These are phyloP conservation scores for Acleris emargana DNA, from an alignment of 2,888 invertebrate genomes.

Conservation along the genomic window DNA sequence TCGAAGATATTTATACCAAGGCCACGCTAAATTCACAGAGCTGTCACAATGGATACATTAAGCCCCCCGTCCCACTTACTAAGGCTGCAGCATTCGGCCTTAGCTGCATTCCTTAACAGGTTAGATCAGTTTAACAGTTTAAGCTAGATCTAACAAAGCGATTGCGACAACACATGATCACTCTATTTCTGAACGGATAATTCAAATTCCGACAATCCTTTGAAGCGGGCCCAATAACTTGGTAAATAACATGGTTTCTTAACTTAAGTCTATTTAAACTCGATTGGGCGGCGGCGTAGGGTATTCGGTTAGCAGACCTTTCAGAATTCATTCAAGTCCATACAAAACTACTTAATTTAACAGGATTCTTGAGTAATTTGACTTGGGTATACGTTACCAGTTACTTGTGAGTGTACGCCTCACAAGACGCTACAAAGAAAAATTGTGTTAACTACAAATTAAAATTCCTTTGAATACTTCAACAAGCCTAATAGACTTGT, in stretches of 20 bases:
- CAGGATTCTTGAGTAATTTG: background rate
- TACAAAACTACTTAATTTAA: background rate
- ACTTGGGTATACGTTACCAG: background rate
- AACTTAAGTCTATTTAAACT: slow-evolving; percentile 24
- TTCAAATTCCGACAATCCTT: slow-evolving; percentile 32
- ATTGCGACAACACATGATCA: slow-evolving; percentile 55
- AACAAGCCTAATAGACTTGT: slow-evolving; percentile 29
- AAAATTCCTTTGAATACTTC: slow-evolving; percentile 24
- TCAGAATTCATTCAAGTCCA: background rate
- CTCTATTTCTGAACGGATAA: slow-evolving; percentile 39
- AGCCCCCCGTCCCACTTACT: slow-evolving; percentile 59
- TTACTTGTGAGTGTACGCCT: no score
- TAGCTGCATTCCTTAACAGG: slow-evolving; percentile 66
- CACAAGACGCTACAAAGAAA: background rate
- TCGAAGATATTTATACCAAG: slow-evolving; percentile 44
- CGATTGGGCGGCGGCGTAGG: slow-evolving; percentile 15
- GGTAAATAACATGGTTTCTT: slow-evolving; percentile 29
- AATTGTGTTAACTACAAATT: slow-evolving; percentile 5
- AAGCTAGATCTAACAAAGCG: slow-evolving; percentile 56
- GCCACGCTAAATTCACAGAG: slow-evolving; percentile 54
- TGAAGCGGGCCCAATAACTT: slow-evolving; percentile 19
- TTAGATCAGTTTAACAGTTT: slow-evolving; percentile 50
- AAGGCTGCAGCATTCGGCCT: slow-evolving; percentile 60
- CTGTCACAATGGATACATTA: slow-evolving; percentile 68
- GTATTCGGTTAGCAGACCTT: background rate